phyloP scores from a whole-genome alignment of 2,113 vertebrate species.

The Pungitius pungitius region DNA sequence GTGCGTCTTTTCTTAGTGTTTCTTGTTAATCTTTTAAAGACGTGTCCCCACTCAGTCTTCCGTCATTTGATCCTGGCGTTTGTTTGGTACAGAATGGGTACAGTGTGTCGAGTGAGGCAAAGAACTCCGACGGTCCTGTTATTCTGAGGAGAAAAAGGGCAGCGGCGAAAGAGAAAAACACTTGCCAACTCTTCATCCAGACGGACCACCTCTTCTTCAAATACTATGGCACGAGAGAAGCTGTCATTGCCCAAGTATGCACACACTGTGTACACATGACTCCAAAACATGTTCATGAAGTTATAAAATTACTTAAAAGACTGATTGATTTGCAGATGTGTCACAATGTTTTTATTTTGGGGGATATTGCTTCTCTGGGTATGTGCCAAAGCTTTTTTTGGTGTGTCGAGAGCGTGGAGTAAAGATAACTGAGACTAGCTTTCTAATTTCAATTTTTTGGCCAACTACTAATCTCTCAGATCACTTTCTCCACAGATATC shows the following conservation, averaged over 20 bases:
- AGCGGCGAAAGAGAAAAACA: constrained; percentile 89
- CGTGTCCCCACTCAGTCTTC: not conserved
- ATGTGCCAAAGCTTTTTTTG: not conserved
- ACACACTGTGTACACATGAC: not conserved
- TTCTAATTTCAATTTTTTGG: not conserved
- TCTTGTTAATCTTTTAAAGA: not conserved
- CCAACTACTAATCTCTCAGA: not conserved
- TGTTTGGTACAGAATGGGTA: constrained; percentile 49
- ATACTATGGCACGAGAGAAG: constrained; percentile 89
- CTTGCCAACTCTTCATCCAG: constrained; percentile 96
- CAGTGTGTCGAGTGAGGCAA: constrained; percentile 48
- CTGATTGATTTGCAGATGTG: not conserved
- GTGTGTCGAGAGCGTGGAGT: not conserved
- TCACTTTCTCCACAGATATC: constrained; percentile 86
- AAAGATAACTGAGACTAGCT: not conserved
- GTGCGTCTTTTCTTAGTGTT: no score
- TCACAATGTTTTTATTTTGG: not conserved
- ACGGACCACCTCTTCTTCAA: constrained; percentile 93
- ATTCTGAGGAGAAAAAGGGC: constrained; percentile 90
- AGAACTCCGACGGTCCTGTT: constrained; percentile 76
- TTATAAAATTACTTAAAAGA: not conserved
- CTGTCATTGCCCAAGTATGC: constrained; percentile 92
- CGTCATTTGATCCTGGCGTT: not conserved
- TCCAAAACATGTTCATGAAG: not conserved
- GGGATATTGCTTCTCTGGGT: not conserved